Conservation (phyloP, 1,140 invertebrate genomes). For the Antheraea mylitta region DNA sequence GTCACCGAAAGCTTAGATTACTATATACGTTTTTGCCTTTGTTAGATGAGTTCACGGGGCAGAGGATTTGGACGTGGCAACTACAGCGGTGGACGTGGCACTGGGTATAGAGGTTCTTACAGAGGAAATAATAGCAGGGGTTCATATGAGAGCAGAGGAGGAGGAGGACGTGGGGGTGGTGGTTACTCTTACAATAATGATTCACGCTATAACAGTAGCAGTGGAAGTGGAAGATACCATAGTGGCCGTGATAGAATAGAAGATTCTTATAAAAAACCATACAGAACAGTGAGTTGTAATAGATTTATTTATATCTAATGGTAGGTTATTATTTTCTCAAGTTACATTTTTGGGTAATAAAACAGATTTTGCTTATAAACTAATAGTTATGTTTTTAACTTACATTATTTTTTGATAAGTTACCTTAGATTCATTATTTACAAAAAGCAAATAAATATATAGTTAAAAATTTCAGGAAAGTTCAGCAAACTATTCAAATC, state of each 20-base stretch:
- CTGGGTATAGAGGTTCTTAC: slow-evolving; percentile 62
- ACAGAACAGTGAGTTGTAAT: slow-evolving; percentile 67
- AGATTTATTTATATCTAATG: background rate
- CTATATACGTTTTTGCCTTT: background rate
- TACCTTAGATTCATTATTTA: background rate
- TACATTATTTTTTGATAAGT: too few species aligned
- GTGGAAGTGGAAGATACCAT: slow-evolving; percentile 55
- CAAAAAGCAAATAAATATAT: background rate
- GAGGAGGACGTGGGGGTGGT: slow-evolving; percentile 46
- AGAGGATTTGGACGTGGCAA: slow-evolving; percentile 60
- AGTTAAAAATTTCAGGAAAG: slow-evolving; percentile 48
- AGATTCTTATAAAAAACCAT: slow-evolving; percentile 72
- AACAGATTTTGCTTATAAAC: too few species aligned
- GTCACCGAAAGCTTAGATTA: too few species aligned
- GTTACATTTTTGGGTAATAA: too few species aligned
- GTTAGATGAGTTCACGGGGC: slow-evolving; percentile 71
- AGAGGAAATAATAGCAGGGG: slow-evolving; percentile 58
- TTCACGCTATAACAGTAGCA: slow-evolving; percentile 57
- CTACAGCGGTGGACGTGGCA: slow-evolving; percentile 58
- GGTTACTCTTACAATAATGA: slow-evolving; percentile 61
- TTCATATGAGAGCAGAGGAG: slow-evolving; percentile 60
- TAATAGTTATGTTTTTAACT: too few species aligned
- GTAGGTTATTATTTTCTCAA: background rate
- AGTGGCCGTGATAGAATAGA: slow-evolving; percentile 68
- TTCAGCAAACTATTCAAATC: slow-evolving; percentile 59